A percentile compares a stretch with the other conserved stretches of the same genome.
Evolutionary conservation across 2,113 vertebrate genomes (phyloP).

Genomic region (Hucho hucho): DNA sequence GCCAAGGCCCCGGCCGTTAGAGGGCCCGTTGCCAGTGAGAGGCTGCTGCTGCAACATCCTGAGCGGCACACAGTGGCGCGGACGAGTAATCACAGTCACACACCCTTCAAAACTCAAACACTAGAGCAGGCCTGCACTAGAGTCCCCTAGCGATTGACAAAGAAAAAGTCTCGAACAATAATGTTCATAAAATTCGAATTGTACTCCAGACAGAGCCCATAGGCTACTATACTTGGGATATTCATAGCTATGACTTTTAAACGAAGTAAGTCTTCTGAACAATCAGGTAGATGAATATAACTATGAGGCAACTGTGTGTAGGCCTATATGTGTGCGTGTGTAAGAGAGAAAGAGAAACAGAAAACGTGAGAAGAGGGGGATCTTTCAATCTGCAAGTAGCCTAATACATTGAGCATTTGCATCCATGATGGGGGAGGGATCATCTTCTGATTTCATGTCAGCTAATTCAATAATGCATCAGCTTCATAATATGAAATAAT

Average conservation of each 20-base stretch:
- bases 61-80: constrained; percentile 68
- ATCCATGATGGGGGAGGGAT: no score
- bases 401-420: no score
- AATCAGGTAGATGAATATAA: no score
- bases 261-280: no score
- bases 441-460: no score
- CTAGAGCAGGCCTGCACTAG: background rate
- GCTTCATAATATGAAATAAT: no score
- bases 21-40: constrained; percentile 76
- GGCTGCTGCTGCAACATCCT: constrained; percentile 82
- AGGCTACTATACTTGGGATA: no score
- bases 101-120: constrained; percentile 42
- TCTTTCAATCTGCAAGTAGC: no score
- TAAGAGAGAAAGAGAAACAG: background rate
- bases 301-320: background rate
- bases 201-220: background rate
- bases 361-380: background rate
- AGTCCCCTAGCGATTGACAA: constrained; percentile 69
- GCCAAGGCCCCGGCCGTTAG: constrained; percentile 74
- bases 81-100: constrained; percentile 53
- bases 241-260: no score
- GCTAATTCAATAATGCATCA: no score
- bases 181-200: constrained; percentile 17
- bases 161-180: constrained; percentile 10
- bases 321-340: background rate